Conservation (phyloP, 1,140 invertebrate genomes). For the Acromyrmex echinatior region DNA sequence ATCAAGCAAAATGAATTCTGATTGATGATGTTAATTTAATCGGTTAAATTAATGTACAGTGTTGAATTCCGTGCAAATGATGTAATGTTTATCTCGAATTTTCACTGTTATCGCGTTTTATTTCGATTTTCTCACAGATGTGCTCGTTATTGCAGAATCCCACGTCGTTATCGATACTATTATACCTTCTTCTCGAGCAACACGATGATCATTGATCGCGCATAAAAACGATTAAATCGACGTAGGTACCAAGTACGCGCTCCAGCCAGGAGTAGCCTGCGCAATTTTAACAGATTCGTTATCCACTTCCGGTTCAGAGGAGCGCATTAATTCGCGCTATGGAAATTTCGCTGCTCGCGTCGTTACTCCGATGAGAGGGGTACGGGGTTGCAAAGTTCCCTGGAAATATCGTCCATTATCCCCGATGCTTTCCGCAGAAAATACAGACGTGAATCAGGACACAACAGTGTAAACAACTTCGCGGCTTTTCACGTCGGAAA, state of each 20-base stretch:
- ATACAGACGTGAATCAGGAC: constrained; percentile 51
- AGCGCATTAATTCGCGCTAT: constrained; percentile 23
- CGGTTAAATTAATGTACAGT: constrained; percentile 46
- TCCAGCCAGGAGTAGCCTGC: not conserved
- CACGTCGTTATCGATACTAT: not conserved
- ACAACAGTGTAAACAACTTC: constrained; percentile 65
- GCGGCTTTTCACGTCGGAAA: constrained; percentile 48
- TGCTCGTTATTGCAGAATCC: not conserved
- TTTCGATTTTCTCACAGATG: constrained; percentile 14
- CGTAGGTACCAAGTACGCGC: not conserved
- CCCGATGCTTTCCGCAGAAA: not conserved
- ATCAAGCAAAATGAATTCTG: constrained; percentile 42
- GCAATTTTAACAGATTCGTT: constrained; percentile 49
- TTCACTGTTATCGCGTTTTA: not conserved
- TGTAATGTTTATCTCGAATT: constrained; percentile 31
- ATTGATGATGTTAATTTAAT: constrained; percentile 52
- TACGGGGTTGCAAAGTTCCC: constrained; percentile 46
- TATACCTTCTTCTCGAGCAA: not conserved
- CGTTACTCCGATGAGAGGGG: constrained; percentile 23
- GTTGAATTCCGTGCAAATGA: constrained; percentile 26
- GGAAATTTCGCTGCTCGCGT: constrained; percentile 39
- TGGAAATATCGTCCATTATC: constrained; percentile 65
- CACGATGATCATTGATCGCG: not conserved
- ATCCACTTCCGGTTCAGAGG: constrained; percentile 40
- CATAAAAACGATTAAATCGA: constrained; percentile 10